Conservation (phyloP, 2,113 vertebrate genomes). For the Emydura subglobosa region DNA sequence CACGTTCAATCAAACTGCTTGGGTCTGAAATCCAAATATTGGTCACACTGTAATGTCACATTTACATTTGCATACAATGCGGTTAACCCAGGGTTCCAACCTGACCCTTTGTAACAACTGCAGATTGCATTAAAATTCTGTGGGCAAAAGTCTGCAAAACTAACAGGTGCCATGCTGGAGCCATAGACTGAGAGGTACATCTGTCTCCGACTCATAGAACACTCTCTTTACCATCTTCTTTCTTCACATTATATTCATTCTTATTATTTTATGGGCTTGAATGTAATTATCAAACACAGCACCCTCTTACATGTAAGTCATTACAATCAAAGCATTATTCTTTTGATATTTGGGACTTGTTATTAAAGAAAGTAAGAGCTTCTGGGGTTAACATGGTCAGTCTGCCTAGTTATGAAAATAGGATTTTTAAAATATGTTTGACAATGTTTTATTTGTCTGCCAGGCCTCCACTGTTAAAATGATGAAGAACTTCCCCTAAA, state of each 20-base stretch:
- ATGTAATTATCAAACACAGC: background rate
- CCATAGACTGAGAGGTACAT: background rate
- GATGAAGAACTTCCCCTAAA: background rate
- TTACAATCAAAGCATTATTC: background rate
- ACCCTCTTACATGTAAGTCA: background rate
- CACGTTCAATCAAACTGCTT: background rate
- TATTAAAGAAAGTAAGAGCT: background rate
- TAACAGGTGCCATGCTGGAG: background rate
- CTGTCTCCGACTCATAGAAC: background rate
- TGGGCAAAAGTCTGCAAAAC: background rate
- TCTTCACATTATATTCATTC: background rate
- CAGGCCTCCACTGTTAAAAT: background rate
- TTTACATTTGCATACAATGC: background rate
- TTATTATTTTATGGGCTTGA: background rate
- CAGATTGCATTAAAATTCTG: background rate
- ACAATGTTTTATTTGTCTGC: background rate
- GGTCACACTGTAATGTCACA: background rate
- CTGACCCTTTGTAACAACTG: fast-evolving
- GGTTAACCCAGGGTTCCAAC: background rate
- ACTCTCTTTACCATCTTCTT: background rate
- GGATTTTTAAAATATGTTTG: background rate
- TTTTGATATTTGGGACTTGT: background rate
- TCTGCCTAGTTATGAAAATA: background rate
- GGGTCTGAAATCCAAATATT: background rate
- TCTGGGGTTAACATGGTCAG: fast-evolving